Percentiles rank a stretch among this genome's conserved stretches.
These are phyloP conservation scores for Tipula unca DNA, from an alignment of 2,888 invertebrate species.

Conservation along the genomic window DNA sequence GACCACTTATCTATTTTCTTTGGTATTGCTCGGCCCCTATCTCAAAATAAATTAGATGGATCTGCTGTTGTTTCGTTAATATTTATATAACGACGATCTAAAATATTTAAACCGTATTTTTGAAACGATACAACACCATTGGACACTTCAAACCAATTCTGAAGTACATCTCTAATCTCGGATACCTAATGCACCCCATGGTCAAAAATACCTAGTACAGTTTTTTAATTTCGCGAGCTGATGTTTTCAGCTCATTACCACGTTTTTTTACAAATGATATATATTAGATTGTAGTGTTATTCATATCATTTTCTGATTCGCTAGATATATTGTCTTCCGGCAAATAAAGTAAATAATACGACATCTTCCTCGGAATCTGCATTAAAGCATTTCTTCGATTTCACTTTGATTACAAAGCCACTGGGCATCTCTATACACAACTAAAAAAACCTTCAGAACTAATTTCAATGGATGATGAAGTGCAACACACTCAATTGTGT, in stretches of 20 bases:
- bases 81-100: not conserved
- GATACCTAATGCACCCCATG: not conserved
- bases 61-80: constrained; percentile 23
- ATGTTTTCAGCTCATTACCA: not conserved
- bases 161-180: not conserved
- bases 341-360: too few species aligned
- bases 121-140: not conserved
- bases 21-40: constrained; percentile 27
- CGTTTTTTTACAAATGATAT: not conserved
- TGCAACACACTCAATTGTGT: too few species aligned
- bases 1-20: constrained; percentile 27
- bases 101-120: not conserved
- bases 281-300: not conserved
- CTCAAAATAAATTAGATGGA: constrained; percentile 26
- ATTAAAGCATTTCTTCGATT: too few species aligned
- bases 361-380: too few species aligned
- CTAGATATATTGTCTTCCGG: too few species aligned
- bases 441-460: too few species aligned
- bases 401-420: too few species aligned
- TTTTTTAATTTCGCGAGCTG: not conserved
- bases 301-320: too few species aligned
- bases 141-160: not conserved
- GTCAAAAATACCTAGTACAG: not conserved
- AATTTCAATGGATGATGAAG: too few species aligned
- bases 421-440: too few species aligned